Evolutionary conservation across 1,140 invertebrate species (phyloP), one percentile per base, ranked within the genome.

Genomic region (Chrysomallon squamiferum): DNA sequence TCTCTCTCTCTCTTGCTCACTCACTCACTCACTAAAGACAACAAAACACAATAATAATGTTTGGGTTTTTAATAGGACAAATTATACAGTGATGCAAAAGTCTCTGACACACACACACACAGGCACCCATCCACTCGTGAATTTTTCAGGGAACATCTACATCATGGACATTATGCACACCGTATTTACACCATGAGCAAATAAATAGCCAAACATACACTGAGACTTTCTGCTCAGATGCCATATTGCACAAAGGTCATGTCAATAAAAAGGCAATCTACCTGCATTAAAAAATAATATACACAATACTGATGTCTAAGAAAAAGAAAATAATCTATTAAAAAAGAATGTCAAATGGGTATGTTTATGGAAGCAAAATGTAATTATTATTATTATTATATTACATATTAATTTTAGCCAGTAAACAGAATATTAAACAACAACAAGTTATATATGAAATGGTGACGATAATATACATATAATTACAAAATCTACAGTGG

Each of bases 191-290:
- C 30, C 13, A 20, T 29, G 27, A 52, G 20, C 20, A 52, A 52
- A 20, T 52, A 22, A 22, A 52, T 22, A 56, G 32, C 54, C 27
- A 30, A 18, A 30, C 32, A 18, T 18, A 9, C 27, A 30, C 54
- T 56, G 54, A 50, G 62, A 43, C 52, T 56, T 6, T 27, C 54
- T 27, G 62, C 62, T 56, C 38, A 25, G 11, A 50, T 50, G 25
- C 49, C 54, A 38, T 50, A 63, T 63, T 63, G 52, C 15, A 56
- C 62, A 43, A 20, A 22, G n/a, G 32, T 50, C 20, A 57, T 7
- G 22, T 63, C 50, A 18, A 45, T 56, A 30, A 63, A 63, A 43
- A 49, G 52, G 52, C 54, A 49, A 18, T 49, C 49, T 41, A 54
- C 54, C 15, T 43, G 30, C 33, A 63, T 15, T n/a, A 56, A 56